Conservation (phyloP, 2,797 vertebrate genomes). For the Falco concolor region DNA sequence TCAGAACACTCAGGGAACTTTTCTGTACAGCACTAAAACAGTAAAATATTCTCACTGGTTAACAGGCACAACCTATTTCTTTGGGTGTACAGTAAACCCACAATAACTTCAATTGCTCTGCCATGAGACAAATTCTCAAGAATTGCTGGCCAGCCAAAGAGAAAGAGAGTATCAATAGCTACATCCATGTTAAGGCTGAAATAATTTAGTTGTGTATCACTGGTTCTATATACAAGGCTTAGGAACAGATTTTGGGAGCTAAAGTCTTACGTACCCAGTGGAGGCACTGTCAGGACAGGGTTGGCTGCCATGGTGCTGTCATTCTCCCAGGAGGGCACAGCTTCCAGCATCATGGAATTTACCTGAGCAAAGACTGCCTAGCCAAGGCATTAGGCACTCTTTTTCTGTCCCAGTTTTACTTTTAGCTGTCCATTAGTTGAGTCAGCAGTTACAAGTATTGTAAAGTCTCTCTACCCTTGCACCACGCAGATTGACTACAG, state of each 20-base stretch:
- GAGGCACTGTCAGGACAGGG: not conserved
- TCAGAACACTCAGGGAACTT: not conserved
- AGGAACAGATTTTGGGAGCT: not conserved
- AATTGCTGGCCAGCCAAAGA: not conserved
- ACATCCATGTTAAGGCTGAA: not conserved
- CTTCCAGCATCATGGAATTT: not conserved
- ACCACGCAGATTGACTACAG: not conserved
- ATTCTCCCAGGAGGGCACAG: not conserved
- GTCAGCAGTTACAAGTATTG: not conserved
- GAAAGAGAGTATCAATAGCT: not conserved
- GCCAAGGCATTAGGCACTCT: not conserved
- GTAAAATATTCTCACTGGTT: not conserved
- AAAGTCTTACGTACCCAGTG: not conserved
- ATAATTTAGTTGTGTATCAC: not conserved
- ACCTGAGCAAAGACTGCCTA: not conserved
- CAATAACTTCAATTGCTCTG: not conserved
- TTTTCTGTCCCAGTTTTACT: not conserved
- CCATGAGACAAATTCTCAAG: not conserved
- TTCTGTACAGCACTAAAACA: not conserved
- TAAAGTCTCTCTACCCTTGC: not conserved
- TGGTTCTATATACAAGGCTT: not conserved
- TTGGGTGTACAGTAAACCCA: not conserved
- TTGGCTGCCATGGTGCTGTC: rapidly evolving
- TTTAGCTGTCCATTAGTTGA: not conserved
- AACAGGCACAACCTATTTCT: not conserved